These are phyloP conservation scores for Odontothrips loti DNA, from an alignment of 2,888 invertebrate genomes.

Conservation along the genomic window DNA sequence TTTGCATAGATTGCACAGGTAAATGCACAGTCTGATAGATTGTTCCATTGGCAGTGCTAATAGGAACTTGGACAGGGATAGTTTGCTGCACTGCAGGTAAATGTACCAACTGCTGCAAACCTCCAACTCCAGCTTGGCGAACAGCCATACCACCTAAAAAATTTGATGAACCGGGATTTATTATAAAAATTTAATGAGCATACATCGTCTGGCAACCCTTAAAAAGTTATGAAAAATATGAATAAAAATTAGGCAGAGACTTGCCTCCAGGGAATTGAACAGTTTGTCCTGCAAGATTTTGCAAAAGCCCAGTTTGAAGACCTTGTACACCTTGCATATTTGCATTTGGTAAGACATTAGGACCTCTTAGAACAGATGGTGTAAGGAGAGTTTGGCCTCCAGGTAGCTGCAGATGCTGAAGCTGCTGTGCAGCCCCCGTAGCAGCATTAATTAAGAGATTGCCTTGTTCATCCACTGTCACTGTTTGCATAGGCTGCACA, in stretches of 20 bases:
- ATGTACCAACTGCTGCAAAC: constrained; percentile 56
- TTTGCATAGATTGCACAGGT: constrained; percentile 72
- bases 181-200: neutral
- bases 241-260: constrained; percentile 18
- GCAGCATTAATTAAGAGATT: constrained; percentile 66
- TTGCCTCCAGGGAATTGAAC: constrained; percentile 64
- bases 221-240: no score
- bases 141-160: constrained; percentile 65
- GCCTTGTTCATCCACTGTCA: constrained; percentile 85
- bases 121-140: constrained; percentile 49
- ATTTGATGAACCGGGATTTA: constrained; percentile 29
- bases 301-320: constrained; percentile 62
- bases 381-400: constrained; percentile 50
- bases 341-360: constrained; percentile 48
- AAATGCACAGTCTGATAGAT: constrained; percentile 93
- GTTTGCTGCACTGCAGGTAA: constrained; percentile 61
- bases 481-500: constrained; percentile 80
- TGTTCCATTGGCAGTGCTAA: constrained; percentile 79
- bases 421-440: constrained; percentile 53
- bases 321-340: constrained; percentile 35
- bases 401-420: constrained; percentile 48
- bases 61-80: constrained; percentile 88
- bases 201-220: no score
- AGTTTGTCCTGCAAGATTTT: constrained; percentile 61
- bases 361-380: constrained; percentile 64